phyloP scores from a whole-genome alignment of 2,113 vertebrate genomes.

The Hylia prasina region DNA sequence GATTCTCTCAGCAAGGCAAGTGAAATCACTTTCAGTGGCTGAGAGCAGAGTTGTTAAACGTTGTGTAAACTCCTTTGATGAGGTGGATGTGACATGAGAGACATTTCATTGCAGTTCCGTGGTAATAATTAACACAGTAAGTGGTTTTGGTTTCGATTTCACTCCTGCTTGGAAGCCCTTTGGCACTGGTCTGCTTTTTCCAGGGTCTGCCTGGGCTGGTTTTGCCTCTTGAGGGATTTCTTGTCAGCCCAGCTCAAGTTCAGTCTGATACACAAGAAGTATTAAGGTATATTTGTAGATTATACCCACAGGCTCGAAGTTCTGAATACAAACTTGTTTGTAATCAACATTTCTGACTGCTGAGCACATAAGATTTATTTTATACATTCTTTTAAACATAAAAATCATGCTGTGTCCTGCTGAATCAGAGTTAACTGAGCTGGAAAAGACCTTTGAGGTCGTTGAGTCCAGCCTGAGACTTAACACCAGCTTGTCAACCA shows the following conservation, averaged over 20 bases:
- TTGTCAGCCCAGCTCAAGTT: not conserved
- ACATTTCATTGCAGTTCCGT: not conserved
- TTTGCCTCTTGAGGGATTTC: not conserved
- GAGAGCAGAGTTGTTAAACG: not conserved
- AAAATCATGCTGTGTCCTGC: not conserved
- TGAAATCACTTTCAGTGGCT: not conserved
- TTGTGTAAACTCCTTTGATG: not conserved
- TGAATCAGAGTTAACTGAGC: not conserved
- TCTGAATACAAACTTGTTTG: not conserved
- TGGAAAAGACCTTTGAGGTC: not conserved
- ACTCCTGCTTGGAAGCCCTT: not conserved
- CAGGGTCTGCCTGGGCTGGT: not conserved
- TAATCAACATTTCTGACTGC: not conserved
- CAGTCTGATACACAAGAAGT: not conserved
- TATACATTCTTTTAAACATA: not conserved
- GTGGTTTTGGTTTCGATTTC: not conserved
- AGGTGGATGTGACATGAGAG: not conserved
- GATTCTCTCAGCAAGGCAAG: not conserved
- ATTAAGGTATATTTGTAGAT: not conserved
- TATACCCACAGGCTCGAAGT: too few relatives aligned
- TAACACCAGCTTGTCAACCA: not conserved
- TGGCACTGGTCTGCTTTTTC: not conserved
- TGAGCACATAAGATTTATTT: not conserved
- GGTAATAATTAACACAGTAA: not conserved
- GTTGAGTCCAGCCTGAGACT: not conserved